These are phyloP conservation scores for Yponomeuta evonymella DNA, from an alignment of 2,888 invertebrate genomes.

Conservation along the genomic window DNA sequence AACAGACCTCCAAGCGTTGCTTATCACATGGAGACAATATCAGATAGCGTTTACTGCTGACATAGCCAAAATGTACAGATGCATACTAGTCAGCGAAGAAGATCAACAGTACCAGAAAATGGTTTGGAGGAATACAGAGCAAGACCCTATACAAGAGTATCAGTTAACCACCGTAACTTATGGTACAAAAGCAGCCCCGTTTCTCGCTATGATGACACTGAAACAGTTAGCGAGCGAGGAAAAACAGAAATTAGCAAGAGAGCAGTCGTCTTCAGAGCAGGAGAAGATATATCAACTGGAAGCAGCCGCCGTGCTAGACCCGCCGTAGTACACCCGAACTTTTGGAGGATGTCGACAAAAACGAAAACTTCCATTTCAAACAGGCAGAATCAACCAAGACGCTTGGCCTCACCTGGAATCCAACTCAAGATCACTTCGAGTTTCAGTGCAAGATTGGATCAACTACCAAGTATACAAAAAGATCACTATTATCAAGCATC, in stretches of 20 bases:
- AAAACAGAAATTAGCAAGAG: not conserved
- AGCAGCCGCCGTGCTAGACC: not conserved
- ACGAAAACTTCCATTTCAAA: slow-evolving; percentile 5
- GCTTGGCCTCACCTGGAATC: slow-evolving; percentile 10
- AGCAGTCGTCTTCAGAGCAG: too few relatives aligned
- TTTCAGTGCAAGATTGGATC: not conserved
- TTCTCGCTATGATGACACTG: slow-evolving; percentile 13
- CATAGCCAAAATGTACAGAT: too few relatives aligned
- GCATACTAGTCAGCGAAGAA: not conserved
- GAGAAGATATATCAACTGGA: not conserved
- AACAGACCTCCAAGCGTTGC: slow-evolving; percentile 4
- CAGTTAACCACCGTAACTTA: slow-evolving; percentile 12
- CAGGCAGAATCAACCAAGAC: slow-evolving; percentile 4
- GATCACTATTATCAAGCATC: slow-evolving; percentile 11
- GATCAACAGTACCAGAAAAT: slow-evolving; percentile 11
- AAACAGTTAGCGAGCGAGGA: slow-evolving; percentile 9
- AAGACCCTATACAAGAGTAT: slow-evolving; percentile 4
- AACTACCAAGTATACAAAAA: not conserved
- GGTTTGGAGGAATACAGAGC: slow-evolving; percentile 8
- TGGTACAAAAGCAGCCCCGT: slow-evolving; percentile 9
- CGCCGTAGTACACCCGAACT: not conserved
- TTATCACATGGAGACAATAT: too few relatives aligned
- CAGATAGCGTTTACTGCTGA: too few relatives aligned
- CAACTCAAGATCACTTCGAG: slow-evolving; percentile 1
- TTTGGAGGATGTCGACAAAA: not conserved